A percentile compares a stretch with the other conserved stretches of the same genome.
phyloP scores from a whole-genome alignment of 2,888 invertebrate genomes.

The Asteroscopus sphinx region DNA sequence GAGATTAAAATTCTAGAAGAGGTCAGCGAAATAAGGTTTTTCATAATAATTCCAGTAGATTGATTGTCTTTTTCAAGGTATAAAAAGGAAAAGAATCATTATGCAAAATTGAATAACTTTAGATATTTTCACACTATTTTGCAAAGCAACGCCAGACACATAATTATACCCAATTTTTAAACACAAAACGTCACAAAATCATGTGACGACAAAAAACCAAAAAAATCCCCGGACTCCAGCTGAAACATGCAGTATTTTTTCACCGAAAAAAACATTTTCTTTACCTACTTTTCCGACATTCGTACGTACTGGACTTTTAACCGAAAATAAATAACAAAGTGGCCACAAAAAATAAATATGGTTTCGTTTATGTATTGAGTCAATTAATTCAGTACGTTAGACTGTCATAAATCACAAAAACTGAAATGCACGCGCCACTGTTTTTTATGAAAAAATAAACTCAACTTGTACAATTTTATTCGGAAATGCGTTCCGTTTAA shows the following conservation, averaged over 20 bases:
- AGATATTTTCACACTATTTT: too few relatives aligned
- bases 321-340: slow-evolving; percentile 39
- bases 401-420: slow-evolving; percentile 48
- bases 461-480: slow-evolving; percentile 51
- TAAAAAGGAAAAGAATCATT: background rate
- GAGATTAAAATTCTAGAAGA: slow-evolving; percentile 25
- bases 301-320: slow-evolving; percentile 26
- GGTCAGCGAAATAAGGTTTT: slow-evolving; percentile 1
- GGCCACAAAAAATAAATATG: slow-evolving; percentile 48
- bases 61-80: background rate
- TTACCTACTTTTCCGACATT: slow-evolving; percentile 29
- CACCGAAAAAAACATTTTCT: slow-evolving; percentile 39
- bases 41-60: background rate
- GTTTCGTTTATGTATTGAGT: slow-evolving; percentile 49
- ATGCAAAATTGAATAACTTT: too few relatives aligned
- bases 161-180: too few relatives aligned
- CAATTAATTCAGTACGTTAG: slow-evolving; percentile 53
- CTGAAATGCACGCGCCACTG: slow-evolving; percentile 38
- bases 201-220: slow-evolving; percentile 17
- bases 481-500: slow-evolving; percentile 74
- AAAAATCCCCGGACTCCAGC: slow-evolving; percentile 9
- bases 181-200: too few relatives aligned
- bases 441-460: slow-evolving; percentile 42
- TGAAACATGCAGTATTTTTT: slow-evolving; percentile 35
- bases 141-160: too few relatives aligned